phyloP scores from a whole-genome alignment of 2,888 invertebrate genomes.

The Pheosia tremula region DNA sequence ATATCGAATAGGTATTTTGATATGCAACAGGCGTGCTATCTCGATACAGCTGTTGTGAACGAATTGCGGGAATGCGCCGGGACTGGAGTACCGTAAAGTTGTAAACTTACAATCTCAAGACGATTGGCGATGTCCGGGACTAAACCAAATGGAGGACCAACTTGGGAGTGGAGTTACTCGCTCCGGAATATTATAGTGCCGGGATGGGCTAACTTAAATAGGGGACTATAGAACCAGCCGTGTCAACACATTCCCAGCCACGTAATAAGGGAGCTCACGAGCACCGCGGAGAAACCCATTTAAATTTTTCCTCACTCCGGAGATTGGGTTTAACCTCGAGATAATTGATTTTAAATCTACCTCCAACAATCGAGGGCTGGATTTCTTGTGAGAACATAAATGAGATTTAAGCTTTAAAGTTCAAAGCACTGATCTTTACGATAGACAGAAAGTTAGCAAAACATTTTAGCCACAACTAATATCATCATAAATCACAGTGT shows the following conservation, averaged over 20 bases:
- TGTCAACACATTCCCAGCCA: constrained; percentile 24
- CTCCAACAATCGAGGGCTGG: neutral
- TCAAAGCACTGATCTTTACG: neutral
- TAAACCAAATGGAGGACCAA: constrained; percentile 48
- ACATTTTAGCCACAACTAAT: constrained; percentile 16
- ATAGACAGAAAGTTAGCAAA: constrained; percentile 8
- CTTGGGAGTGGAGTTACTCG: constrained; percentile 48
- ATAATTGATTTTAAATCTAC: neutral
- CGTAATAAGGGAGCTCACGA: neutral
- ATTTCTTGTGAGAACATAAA: neutral
- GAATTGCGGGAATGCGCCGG: constrained; percentile 21
- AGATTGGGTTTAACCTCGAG: neutral
- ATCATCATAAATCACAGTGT: constrained; percentile 11
- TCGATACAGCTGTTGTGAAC: constrained; percentile 24
- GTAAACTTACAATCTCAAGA: constrained; percentile 45
- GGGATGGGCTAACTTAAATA: constrained; percentile 59
- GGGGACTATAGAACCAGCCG: constrained; percentile 40
- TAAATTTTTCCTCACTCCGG: neutral
- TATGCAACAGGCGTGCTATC: constrained; percentile 28
- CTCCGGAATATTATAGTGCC: constrained; percentile 27
- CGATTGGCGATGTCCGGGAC: constrained; percentile 46
- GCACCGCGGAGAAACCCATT: neutral
- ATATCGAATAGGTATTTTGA: constrained; percentile 7
- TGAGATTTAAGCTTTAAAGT: neutral
- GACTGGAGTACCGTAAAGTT: constrained; percentile 29